Conservation (phyloP, 92 coral and sea anemone species). For the Zoanthus gigantus region DNA sequence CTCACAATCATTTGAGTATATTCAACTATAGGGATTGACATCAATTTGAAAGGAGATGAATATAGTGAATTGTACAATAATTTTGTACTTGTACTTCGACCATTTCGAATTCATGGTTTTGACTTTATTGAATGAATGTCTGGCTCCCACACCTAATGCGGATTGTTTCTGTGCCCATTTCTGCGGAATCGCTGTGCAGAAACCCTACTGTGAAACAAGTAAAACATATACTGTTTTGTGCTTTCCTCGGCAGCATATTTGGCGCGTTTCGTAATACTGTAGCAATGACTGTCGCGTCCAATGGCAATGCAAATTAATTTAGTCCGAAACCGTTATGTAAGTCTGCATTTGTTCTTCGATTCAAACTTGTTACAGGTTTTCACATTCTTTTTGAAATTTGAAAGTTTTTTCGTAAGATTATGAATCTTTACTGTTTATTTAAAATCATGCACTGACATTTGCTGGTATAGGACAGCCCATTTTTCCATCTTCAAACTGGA, state of each 20-base stretch:
- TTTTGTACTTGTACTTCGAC: slow-evolving; percentile 1
- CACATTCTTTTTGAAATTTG: too few species aligned
- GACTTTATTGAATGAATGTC: background rate
- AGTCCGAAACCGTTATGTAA: slow-evolving; percentile 4
- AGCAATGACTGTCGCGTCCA: background rate
- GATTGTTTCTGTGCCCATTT: background rate
- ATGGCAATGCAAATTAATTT: background rate
- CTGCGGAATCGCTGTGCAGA: slow-evolving; percentile 1
- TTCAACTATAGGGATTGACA: slow-evolving; percentile 1
- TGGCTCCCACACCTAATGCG: slow-evolving; percentile 38
- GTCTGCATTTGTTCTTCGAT: background rate
- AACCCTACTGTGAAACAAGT: slow-evolving; percentile 36
- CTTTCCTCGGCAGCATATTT: background rate
- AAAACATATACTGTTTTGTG: slow-evolving; percentile 13
- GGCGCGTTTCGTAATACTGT: slow-evolving; percentile 10
- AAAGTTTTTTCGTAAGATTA: background rate
- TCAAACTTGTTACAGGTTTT: too few species aligned
- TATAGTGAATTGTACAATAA: background rate
- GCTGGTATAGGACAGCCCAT: background rate
- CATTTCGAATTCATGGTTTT: slow-evolving; percentile 6
- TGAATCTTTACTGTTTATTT: background rate
- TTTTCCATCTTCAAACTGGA: background rate
- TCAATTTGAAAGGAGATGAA: background rate
- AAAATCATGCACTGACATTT: background rate
- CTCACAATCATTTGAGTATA: background rate